phyloP scores from a whole-genome alignment of 2,797 vertebrate species.

The Xenentodon cancila region DNA sequence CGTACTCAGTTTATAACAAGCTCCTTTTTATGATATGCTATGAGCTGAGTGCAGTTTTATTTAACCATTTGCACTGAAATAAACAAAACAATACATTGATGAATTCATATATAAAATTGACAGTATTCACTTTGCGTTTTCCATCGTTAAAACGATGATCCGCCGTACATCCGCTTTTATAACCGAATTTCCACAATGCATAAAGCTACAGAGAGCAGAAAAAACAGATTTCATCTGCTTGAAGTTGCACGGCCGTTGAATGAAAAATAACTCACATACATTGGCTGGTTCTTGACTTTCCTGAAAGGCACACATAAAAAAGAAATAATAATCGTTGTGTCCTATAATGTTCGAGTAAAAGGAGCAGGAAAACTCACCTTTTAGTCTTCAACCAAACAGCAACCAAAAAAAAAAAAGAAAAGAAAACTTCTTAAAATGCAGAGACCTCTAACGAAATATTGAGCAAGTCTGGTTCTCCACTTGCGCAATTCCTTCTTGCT shows the following conservation, averaged over 20 bases:
- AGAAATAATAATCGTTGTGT: too few relatives aligned
- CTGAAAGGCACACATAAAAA: too few relatives aligned
- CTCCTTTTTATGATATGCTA: not conserved
- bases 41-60: not conserved
- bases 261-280: not conserved
- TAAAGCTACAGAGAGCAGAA: not conserved
- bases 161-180: too few relatives aligned
- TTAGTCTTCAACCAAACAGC: conserved; percentile 23
- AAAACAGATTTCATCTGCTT: not conserved
- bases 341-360: not conserved
- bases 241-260: conserved; percentile 12
- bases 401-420: conserved; percentile 28
- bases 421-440: conserved; percentile 12
- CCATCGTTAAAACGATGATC: not conserved
- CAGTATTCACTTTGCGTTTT: not conserved
- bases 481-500: conserved; percentile 32
- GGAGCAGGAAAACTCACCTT: conserved; percentile 64
- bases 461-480: conserved; percentile 48
- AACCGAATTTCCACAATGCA: too few relatives aligned
- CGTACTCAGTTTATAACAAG: conserved; percentile 12
- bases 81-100: too few relatives aligned
- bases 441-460: conserved; percentile 17
- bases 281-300: too few relatives aligned
- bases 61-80: too few relatives aligned
- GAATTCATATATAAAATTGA: too few relatives aligned